phyloP scores from a whole-genome alignment of 2,797 vertebrate species.

The Argentina silus region DNA sequence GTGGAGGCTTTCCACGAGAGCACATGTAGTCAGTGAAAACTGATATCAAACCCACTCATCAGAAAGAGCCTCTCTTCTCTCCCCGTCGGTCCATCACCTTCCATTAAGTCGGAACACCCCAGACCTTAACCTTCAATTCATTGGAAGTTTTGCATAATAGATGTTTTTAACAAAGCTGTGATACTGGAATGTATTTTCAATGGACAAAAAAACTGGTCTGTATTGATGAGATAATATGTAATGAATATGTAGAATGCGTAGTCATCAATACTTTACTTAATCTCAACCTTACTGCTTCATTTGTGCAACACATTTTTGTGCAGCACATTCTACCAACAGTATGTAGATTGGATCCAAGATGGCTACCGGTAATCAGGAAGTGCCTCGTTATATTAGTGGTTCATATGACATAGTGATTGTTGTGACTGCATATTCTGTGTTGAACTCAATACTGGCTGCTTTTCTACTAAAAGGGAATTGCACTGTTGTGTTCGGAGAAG shows the following conservation, averaged over 20 bases:
- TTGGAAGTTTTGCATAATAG: slow-evolving; percentile 5
- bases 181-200: too few relatives aligned
- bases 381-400: too few relatives aligned
- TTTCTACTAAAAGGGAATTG: slow-evolving; percentile 23
- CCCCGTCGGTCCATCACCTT: slow-evolving; percentile 40
- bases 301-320: not conserved
- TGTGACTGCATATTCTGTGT: not conserved
- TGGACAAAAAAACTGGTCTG: too few relatives aligned
- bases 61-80: not conserved
- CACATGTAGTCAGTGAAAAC: not conserved
- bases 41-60: not conserved
- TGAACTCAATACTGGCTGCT: not conserved
- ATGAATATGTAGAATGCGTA: not conserved
- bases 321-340: not conserved
- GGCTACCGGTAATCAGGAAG: too few relatives aligned
- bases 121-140: slow-evolving; percentile 21
- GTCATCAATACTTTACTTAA: not conserved
- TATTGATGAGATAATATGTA: not conserved
- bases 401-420: not conserved
- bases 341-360: too few relatives aligned
- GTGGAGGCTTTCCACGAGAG: not conserved
- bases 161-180: slow-evolving; percentile 20
- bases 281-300: slow-evolving; percentile 26
- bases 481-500: not conserved
- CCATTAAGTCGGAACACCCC: slow-evolving; percentile 22